Conservation (phyloP, 2,797 vertebrate genomes). For the Poeciliopsis gracilis region DNA sequence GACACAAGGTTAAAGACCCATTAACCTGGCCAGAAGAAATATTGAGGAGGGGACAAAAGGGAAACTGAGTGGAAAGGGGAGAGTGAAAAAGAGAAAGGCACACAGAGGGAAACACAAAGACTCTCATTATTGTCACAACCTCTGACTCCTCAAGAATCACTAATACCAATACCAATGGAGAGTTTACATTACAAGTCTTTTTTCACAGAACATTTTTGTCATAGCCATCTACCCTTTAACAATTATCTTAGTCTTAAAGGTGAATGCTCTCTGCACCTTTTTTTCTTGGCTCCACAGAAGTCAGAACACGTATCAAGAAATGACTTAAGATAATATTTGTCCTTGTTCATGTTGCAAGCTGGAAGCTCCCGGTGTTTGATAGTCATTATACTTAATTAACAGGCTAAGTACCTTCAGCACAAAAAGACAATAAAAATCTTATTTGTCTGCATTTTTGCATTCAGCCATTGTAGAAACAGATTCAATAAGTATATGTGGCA, state of each 20-base stretch:
- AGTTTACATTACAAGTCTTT: not conserved
- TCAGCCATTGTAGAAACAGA: not conserved
- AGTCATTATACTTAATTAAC: not conserved
- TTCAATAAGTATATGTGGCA: not conserved
- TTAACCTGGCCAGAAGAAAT: slow-evolving; percentile 70
- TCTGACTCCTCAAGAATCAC: slow-evolving; percentile 7
- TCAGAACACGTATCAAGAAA: not conserved
- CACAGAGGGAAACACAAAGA: slow-evolving; percentile 12
- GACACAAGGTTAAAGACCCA: slow-evolving; percentile 79
- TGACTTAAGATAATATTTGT: not conserved
- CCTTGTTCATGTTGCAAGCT: not conserved
- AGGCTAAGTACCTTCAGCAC: not conserved
- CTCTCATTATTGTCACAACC: slow-evolving; percentile 24
- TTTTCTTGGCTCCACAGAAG: not conserved
- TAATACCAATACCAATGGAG: slow-evolving; percentile 12
- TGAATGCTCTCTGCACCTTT: not conserved
- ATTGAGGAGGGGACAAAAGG: slow-evolving; percentile 51
- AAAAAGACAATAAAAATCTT: not conserved
- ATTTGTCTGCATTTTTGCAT: not conserved
- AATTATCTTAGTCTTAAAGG: not conserved
- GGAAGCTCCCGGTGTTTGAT: not conserved
- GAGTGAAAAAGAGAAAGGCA: slow-evolving; percentile 1
- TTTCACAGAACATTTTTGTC: not conserved
- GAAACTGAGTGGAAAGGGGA: slow-evolving; percentile 18
- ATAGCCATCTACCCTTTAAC: not conserved